These are phyloP conservation scores for Phylloscopus whistleri DNA, from an alignment of 2,113 vertebrate genomes.

Conservation along the genomic window DNA sequence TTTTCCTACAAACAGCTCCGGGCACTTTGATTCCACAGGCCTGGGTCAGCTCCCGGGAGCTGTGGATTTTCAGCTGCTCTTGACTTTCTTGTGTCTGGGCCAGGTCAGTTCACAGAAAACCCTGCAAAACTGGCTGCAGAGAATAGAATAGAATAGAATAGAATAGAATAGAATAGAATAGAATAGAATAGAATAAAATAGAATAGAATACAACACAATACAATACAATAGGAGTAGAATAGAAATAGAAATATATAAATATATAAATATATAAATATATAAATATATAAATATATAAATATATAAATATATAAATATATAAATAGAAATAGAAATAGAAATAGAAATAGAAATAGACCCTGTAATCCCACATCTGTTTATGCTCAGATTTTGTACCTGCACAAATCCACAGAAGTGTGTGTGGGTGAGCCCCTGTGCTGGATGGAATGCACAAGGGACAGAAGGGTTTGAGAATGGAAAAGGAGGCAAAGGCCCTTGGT, in stretches of 20 bases:
- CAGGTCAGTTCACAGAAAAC: background rate
- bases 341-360: no score
- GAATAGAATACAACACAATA: no score
- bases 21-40: rapidly evolving
- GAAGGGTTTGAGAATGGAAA: background rate
- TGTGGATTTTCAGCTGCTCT: background rate
- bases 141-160: background rate
- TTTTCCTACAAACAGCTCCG: background rate
- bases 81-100: background rate
- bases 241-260: no score
- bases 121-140: background rate
- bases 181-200: no score
- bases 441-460: rapidly evolving
- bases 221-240: no score
- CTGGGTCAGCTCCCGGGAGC: rapidly evolving
- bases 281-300: no score
- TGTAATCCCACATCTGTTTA: rapidly evolving
- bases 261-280: no score
- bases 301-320: no score
- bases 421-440: background rate
- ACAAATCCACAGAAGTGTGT: rapidly evolving
- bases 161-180: no score
- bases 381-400: rapidly evolving
- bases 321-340: no score
- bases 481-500: rapidly evolving